These are phyloP conservation scores for Chloroclysta siterata DNA, from an alignment of 2,888 invertebrate species.

Conservation along the genomic window DNA sequence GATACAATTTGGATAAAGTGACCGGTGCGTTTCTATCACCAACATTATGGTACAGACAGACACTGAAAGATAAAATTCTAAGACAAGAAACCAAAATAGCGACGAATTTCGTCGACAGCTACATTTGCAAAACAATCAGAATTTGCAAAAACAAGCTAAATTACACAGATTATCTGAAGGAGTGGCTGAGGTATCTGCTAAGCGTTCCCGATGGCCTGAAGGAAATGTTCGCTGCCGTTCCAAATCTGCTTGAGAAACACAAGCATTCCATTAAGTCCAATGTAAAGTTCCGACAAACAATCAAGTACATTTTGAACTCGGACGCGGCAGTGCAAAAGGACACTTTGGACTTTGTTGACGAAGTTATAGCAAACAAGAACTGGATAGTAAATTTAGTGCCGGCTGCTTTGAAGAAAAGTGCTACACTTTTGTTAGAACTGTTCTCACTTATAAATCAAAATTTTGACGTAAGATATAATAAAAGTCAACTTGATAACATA, in stretches of 20 bases:
- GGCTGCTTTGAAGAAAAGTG: conserved; percentile 43
- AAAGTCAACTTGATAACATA: conserved; percentile 47
- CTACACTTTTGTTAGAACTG: conserved; percentile 45
- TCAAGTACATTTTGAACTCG: conserved; percentile 44
- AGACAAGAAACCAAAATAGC: conserved; percentile 32
- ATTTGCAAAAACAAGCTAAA: conserved; percentile 17
- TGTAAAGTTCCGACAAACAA: conserved; percentile 24
- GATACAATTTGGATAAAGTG: conserved; percentile 22
- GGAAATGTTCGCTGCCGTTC: conserved; percentile 14
- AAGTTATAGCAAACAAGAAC: conserved; percentile 52
- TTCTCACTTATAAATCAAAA: conserved; percentile 51
- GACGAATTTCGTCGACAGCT: conserved; percentile 8
- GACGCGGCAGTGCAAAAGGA: conserved; percentile 51
- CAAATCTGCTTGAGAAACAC: conserved; percentile 18
- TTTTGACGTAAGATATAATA: conserved; percentile 52
- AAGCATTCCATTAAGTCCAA: conserved; percentile 25
- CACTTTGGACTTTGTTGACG: conserved; percentile 60
- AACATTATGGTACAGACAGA: conserved; percentile 27
- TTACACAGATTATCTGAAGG: conserved; percentile 26
- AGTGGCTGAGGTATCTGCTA: conserved; percentile 27
- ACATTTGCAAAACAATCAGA: conserved; percentile 18
- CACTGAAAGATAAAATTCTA: conserved; percentile 29
- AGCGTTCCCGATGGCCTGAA: conserved; percentile 9
- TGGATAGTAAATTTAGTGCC: conserved; percentile 46
- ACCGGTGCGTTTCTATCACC: conserved; percentile 1